Conservation (phyloP, 2,888 invertebrate species). For the Thymelicus sylvestris region DNA sequence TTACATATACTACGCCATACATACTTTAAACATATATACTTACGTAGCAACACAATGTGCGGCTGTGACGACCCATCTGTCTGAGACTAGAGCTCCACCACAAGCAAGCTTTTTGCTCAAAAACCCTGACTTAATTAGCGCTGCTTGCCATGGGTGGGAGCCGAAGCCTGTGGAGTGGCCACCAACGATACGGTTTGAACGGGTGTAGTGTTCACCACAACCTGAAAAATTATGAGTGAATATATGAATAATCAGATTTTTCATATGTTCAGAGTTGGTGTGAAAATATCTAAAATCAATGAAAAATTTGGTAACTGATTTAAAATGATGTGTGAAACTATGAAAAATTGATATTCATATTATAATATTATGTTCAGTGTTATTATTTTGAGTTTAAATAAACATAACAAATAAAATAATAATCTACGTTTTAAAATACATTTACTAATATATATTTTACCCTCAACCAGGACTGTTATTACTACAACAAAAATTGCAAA, state of each 20-base stretch:
- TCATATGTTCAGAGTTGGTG: too few species aligned
- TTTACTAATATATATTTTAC: too few species aligned
- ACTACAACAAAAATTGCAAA: neutral
- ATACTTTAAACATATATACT: conserved; percentile 68
- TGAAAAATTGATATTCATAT: too few species aligned
- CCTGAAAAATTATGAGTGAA: conserved; percentile 84
- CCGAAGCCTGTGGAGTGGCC: conserved; percentile 96
- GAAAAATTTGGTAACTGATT: too few species aligned
- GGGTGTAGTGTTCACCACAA: conserved; percentile 94
- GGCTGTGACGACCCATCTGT: conserved; percentile 96
- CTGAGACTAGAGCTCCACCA: conserved; percentile 95
- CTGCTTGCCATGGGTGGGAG: conserved; percentile 97
- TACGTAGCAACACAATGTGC: conserved; percentile 97
- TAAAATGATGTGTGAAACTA: too few species aligned
- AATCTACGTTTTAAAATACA: too few species aligned
- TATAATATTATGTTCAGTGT: too few species aligned
- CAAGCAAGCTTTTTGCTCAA: conserved; percentile 95
- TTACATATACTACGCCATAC: neutral
- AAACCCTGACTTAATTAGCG: conserved; percentile 95
- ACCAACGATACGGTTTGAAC: conserved; percentile 96
- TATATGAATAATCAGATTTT: neutral
- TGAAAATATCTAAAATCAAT: too few species aligned
- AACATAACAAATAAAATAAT: too few species aligned
- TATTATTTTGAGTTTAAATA: too few species aligned
- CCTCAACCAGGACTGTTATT: too few species aligned